Evolutionary conservation across 2,797 vertebrate species (phyloP).

Genomic region (Crenichthys baileyi): DNA sequence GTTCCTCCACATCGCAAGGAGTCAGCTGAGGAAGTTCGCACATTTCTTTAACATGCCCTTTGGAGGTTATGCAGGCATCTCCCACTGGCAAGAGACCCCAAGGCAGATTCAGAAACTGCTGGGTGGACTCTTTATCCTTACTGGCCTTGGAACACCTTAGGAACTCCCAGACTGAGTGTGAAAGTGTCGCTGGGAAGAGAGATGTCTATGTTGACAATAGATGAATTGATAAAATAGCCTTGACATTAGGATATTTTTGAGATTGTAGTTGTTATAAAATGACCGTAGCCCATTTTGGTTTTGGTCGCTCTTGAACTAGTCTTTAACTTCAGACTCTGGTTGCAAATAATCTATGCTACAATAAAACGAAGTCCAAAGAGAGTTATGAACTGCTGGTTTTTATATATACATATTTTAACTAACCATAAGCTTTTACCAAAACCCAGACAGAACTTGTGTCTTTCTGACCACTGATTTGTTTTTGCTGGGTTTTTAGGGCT

Average conservation of each 20-base stretch:
- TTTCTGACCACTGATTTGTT: constrained; percentile 4
- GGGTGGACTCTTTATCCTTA: too few species aligned
- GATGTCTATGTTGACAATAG: too few species aligned
- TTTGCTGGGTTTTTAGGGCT: constrained; percentile 4
- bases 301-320: not conserved
- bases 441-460: not conserved
- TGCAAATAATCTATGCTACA: not conserved
- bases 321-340: not conserved
- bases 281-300: too few species aligned
- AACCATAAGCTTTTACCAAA: not conserved
- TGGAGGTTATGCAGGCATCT: not conserved
- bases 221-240: too few species aligned
- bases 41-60: not conserved
- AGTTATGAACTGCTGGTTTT: not conserved
- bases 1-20: too few species aligned
- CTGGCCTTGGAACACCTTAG: too few species aligned
- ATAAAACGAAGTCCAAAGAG: not conserved
- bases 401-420: not conserved
- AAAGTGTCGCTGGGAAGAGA: too few species aligned
- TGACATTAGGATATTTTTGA: not conserved
- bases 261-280: not conserved
- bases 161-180: too few species aligned
- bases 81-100: too few species aligned
- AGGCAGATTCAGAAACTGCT: too few species aligned
- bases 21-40: too few species aligned